Percentiles rank a stretch among this genome's conserved stretches.
Conservation (phyloP, 2,797 vertebrate genomes). For the Anomalospiza imberbis region DNA sequence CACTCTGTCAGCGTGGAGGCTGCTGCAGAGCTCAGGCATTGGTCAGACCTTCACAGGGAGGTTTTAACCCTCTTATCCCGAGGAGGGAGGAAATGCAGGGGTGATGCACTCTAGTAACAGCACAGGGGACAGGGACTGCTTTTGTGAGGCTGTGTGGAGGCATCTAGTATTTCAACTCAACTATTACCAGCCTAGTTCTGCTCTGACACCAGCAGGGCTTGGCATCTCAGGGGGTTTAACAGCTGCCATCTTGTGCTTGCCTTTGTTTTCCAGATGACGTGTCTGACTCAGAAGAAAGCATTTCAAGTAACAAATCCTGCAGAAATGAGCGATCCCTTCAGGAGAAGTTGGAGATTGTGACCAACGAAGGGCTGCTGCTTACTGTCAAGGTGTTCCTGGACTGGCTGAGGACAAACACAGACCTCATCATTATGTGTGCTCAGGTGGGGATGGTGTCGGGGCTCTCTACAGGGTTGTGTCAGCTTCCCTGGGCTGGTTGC, state of each 20-base stretch:
- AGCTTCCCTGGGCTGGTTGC: neutral
- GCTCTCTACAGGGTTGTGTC: neutral
- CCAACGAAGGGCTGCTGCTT: slow-evolving; percentile 88
- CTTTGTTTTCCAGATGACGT: slow-evolving; percentile 74
- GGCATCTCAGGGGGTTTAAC: neutral
- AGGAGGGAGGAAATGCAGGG: neutral
- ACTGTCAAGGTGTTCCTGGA: slow-evolving; percentile 94
- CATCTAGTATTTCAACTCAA: rapidly evolving
- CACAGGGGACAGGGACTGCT: neutral
- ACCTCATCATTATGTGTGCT: slow-evolving; percentile 95
- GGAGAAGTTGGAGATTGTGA: slow-evolving; percentile 89
- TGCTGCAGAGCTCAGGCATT: neutral
- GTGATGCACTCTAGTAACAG: neutral
- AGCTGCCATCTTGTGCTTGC: neutral
- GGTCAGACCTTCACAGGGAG: neutral
- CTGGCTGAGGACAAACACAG: slow-evolving; percentile 94
- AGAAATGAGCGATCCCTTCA: slow-evolving; percentile 86
- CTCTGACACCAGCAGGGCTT: neutral
- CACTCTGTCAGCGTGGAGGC: rapidly evolving
- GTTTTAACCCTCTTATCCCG: neutral
- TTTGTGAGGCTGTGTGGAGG: neutral
- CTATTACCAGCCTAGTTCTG: neutral
- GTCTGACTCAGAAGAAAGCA: slow-evolving; percentile 89
- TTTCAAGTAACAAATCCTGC: slow-evolving; percentile 83
- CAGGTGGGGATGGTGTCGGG: neutral